Evolutionary conservation across 2,888 invertebrate genomes (phyloP).

Genomic region (Brachynemurus nebulosus): DNA sequence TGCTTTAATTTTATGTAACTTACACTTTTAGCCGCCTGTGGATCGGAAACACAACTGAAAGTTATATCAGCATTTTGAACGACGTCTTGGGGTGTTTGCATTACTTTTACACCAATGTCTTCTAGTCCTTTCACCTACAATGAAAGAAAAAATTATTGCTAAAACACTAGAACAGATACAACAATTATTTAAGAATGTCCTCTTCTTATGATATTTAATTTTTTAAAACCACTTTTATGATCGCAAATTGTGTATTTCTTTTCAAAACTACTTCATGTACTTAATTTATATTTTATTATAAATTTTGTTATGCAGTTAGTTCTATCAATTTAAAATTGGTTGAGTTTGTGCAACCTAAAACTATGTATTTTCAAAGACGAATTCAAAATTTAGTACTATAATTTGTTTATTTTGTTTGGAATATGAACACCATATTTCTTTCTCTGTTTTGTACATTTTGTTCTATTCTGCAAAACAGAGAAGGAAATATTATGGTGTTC

Average conservation of each 20-base stretch:
- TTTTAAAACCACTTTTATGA: not conserved
- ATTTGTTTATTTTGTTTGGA: no score
- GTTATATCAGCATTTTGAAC: constrained; percentile 85
- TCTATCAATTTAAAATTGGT: not conserved
- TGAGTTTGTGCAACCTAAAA: not conserved
- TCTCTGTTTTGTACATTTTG: no score
- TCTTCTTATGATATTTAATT: not conserved
- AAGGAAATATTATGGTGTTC: no score
- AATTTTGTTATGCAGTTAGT: not conserved
- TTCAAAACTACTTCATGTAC: not conserved
- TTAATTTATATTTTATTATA: not conserved
- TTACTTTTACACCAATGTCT: constrained; percentile 73
- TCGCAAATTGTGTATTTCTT: not conserved
- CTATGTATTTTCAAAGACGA: not conserved
- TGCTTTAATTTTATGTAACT: constrained; percentile 28
- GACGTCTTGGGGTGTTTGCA: constrained; percentile 84
- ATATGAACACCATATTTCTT: no score
- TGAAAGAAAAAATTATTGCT: constrained; percentile 19
- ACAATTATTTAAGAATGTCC: not conserved
- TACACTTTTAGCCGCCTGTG: constrained; percentile 87
- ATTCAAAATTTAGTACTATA: no score
- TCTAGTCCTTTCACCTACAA: constrained; percentile 71
- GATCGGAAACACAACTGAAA: constrained; percentile 90
- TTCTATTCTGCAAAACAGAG: no score
- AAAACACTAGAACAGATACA: no score